These are phyloP conservation scores for Gonocerus acuteangulatus DNA, from an alignment of 2,888 invertebrate genomes.

Conservation along the genomic window DNA sequence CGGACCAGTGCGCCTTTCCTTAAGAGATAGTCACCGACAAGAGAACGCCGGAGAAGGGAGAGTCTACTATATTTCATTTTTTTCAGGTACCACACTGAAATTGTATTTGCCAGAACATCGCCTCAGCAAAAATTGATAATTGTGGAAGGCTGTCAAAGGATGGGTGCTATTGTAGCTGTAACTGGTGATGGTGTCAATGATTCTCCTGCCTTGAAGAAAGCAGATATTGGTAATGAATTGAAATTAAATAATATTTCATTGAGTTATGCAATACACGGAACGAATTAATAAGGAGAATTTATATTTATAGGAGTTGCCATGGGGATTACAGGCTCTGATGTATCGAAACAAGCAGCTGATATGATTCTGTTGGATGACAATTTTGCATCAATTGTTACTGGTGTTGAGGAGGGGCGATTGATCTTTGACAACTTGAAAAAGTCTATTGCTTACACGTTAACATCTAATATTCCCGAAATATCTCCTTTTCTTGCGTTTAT, in stretches of 20 bases:
- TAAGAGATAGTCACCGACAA: too few relatives aligned
- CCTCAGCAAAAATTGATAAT: conserved; percentile 93
- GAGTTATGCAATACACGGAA: neutral
- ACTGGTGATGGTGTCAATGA: conserved; percentile 90
- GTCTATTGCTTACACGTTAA: conserved; percentile 93
- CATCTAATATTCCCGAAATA: conserved; percentile 96
- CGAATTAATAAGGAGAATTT: too few relatives aligned
- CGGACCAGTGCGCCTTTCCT: too few relatives aligned
- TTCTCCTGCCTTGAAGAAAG: conserved; percentile 85
- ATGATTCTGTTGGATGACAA: conserved; percentile 99
- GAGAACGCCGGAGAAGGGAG: too few relatives aligned
- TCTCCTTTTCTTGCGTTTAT: conserved; percentile 96
- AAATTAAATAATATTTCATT: neutral
- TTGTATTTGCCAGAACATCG: conserved; percentile 92
- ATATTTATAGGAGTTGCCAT: conserved; percentile 72
- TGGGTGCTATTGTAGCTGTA: conserved; percentile 86
- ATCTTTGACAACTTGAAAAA: conserved; percentile 98
- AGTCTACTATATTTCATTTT: too few relatives aligned
- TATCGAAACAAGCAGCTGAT: conserved; percentile 97
- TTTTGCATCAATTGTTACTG: conserved; percentile 96
- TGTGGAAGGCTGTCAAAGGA: conserved; percentile 84
- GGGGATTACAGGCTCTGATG: conserved; percentile 91
- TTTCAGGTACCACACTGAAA: conserved; percentile 85
- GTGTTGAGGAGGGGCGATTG: conserved; percentile 85
- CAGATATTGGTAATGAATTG: conserved; percentile 69